These are phyloP conservation scores for Laothoe populi DNA, from an alignment of 2,888 invertebrate species.

Conservation along the genomic window DNA sequence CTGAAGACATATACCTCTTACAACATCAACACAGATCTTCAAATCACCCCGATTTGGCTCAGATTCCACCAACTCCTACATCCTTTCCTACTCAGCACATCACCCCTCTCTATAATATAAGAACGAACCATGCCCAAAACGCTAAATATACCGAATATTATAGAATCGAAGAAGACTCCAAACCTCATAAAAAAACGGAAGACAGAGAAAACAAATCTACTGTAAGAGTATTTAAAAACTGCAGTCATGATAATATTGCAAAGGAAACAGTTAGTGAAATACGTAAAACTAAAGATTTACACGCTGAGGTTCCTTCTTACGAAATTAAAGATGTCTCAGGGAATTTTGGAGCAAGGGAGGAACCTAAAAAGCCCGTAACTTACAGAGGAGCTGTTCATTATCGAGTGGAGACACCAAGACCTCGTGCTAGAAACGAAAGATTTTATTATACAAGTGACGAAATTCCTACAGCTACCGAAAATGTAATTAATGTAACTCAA, in stretches of 20 bases:
- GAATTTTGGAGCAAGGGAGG: slow-evolving; percentile 63
- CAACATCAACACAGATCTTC: slow-evolving; percentile 59
- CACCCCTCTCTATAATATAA: slow-evolving; percentile 51
- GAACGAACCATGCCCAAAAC: slow-evolving; percentile 44
- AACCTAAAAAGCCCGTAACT: slow-evolving; percentile 49
- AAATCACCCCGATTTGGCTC: slow-evolving; percentile 33
- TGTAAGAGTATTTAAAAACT: slow-evolving; percentile 73
- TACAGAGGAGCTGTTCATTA: slow-evolving; percentile 61
- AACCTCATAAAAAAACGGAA: slow-evolving; percentile 58
- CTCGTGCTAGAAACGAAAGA: slow-evolving; percentile 65
- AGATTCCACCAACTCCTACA: slow-evolving; percentile 9
- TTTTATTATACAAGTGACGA: slow-evolving; percentile 59
- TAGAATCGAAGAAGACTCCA: slow-evolving; percentile 31
- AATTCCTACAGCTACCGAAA: slow-evolving; percentile 43
- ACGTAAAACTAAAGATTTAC: slow-evolving; percentile 52
- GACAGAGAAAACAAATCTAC: slow-evolving; percentile 48
- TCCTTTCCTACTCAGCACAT: slow-evolving; percentile 28
- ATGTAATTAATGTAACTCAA: slow-evolving; percentile 47
- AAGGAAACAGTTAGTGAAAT: slow-evolving; percentile 49
- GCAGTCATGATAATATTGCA: slow-evolving; percentile 52
- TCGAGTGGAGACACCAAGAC: slow-evolving; percentile 59
- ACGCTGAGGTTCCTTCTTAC: slow-evolving; percentile 52
- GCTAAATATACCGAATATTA: slow-evolving; percentile 34
- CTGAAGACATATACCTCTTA: slow-evolving; percentile 61
- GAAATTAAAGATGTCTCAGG: slow-evolving; percentile 56